Percentiles rank a stretch among this genome's conserved stretches.
These are phyloP conservation scores for Pongo pygmaeus DNA, from an alignment of 2,113 vertebrate species.

Conservation along the genomic window DNA sequence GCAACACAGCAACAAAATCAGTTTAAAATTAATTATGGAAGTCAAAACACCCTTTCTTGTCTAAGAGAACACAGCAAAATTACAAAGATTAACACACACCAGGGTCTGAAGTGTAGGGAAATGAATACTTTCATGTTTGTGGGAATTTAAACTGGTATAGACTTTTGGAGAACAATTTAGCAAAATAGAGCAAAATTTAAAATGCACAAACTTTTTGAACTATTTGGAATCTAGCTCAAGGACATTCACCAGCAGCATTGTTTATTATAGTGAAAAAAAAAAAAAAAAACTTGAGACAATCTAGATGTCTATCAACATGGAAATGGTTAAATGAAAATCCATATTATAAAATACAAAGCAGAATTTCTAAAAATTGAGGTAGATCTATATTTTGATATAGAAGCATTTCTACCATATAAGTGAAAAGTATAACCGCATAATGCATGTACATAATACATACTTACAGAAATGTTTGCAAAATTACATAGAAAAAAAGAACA, in stretches of 20 bases:
- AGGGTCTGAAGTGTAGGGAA: background rate
- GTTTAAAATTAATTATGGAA: constrained; percentile 11
- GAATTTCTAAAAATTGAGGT: background rate
- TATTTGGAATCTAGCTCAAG: background rate
- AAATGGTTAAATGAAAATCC: constrained; percentile 3
- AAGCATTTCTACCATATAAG: background rate
- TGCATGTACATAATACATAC: background rate
- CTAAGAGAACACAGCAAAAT: background rate
- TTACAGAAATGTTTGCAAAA: background rate
- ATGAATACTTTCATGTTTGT: background rate
- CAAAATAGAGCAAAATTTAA: background rate
- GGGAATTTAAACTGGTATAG: background rate
- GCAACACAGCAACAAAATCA: background rate
- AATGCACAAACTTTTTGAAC: background rate
- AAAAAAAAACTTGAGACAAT: background rate
- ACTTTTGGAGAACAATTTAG: background rate
- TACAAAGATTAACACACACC: background rate
- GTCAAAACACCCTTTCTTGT: background rate
- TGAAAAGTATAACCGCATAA: background rate
- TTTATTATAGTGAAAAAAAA: background rate
- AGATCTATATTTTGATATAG: background rate
- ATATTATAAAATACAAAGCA: background rate
- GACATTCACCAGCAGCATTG: background rate
- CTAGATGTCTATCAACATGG: background rate
- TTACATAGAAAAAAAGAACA: background rate